These are phyloP conservation scores for Colostygia pectinataria DNA, from an alignment of 2,888 invertebrate species.

Conservation along the genomic window DNA sequence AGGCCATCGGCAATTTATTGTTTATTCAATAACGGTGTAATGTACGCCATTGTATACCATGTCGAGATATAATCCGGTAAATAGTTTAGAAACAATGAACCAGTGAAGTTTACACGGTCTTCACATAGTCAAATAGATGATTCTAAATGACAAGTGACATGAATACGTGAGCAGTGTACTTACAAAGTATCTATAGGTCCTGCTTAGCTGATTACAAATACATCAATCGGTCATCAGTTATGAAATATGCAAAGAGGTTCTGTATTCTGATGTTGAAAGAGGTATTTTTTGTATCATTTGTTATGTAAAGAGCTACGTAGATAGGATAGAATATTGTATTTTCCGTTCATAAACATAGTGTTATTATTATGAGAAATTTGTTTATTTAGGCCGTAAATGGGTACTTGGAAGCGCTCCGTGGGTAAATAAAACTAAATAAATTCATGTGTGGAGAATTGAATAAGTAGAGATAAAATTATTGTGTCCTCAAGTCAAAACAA, in stretches of 20 bases:
- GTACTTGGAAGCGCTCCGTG: slow-evolving; percentile 7
- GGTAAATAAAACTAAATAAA: slow-evolving; percentile 10
- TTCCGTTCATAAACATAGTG: slow-evolving; percentile 4
- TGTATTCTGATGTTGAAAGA: too few species aligned
- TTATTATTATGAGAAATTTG: slow-evolving; percentile 8
- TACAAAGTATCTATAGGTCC: too few species aligned
- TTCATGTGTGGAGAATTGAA: slow-evolving; percentile 1
- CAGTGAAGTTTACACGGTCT: too few species aligned
- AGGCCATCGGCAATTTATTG: slow-evolving; percentile 25
- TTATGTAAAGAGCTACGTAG: not conserved
- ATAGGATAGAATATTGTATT: slow-evolving; percentile 4
- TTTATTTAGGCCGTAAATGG: slow-evolving; percentile 16
- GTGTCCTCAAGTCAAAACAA: not conserved
- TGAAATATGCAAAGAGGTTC: too few species aligned
- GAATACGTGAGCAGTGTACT: too few species aligned
- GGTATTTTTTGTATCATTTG: too few species aligned
- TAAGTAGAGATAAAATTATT: not conserved
- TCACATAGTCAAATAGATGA: too few species aligned
- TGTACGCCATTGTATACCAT: slow-evolving; percentile 2
- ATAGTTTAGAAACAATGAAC: slow-evolving; percentile 2
- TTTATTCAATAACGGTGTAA: slow-evolving; percentile 18
- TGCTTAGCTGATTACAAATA: too few species aligned
- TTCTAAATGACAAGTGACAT: too few species aligned
- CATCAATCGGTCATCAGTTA: too few species aligned
- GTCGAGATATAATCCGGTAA: slow-evolving; percentile 2